Percentiles rank a stretch among this genome's conserved stretches.
Conservation (phyloP, 2,888 invertebrate species). For the Melanargia galathea region DNA sequence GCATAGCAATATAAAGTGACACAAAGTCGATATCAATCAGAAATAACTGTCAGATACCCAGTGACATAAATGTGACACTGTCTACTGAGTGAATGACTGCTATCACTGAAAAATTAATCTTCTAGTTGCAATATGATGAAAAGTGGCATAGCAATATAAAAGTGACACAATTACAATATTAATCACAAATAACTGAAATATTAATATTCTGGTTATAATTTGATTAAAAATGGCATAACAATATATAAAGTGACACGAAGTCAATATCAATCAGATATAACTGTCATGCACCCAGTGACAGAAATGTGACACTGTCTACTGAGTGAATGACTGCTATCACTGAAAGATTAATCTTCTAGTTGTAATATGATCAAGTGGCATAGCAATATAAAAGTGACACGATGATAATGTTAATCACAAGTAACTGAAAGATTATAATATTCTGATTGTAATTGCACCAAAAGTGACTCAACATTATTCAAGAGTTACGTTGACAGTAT, state of each 20-base stretch:
- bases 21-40: neutral
- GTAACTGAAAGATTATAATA: slow-evolving; percentile 29
- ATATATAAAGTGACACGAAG: neutral
- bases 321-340: slow-evolving; percentile 30
- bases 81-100: slow-evolving; percentile 37
- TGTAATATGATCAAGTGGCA: neutral
- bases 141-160: neutral
- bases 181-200: neutral
- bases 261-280: neutral
- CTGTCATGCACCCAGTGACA: slow-evolving; percentile 50
- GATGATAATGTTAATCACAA: slow-evolving; percentile 6
- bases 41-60: slow-evolving; percentile 46
- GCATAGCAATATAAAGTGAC: neutral
- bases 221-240: too few species aligned
- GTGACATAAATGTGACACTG: slow-evolving; percentile 49
- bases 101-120: slow-evolving; percentile 6
- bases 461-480: neutral
- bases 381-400: neutral
- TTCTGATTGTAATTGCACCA: neutral
- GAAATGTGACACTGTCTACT: slow-evolving; percentile 35
- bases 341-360: slow-evolving; percentile 5
- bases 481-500: neutral
- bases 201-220: neutral
- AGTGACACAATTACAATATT: neutral
- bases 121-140: neutral